Percentiles rank a stretch among this genome's conserved stretches.
These are phyloP conservation scores for Calliphora vomitoria DNA, from an alignment of 2,888 invertebrate species.

Conservation along the genomic window DNA sequence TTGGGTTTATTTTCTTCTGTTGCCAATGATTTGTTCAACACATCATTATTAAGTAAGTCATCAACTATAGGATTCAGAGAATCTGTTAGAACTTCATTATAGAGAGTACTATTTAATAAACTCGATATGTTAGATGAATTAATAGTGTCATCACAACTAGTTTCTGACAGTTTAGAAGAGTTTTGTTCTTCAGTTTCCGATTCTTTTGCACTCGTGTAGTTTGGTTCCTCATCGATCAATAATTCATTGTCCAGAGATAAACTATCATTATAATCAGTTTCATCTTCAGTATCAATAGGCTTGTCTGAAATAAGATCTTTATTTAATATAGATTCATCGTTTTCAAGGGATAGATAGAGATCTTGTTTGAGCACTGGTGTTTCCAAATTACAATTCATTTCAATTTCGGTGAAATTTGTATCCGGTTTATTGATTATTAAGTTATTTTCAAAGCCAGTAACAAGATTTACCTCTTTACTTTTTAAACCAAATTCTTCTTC, in stretches of 20 bases:
- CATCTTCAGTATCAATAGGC: background rate
- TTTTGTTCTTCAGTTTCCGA: background rate
- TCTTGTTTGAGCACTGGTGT: background rate
- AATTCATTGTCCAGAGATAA: slow-evolving; percentile 8
- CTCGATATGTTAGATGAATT: slow-evolving; percentile 39
- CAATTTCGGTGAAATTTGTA: too few relatives aligned
- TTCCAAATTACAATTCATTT: background rate
- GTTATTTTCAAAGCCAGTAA: background rate
- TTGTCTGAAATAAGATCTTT: background rate
- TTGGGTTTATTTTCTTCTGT: background rate
- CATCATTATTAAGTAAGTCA: slow-evolving; percentile 36
- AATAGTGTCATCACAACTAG: slow-evolving; percentile 4
- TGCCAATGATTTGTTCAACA: background rate
- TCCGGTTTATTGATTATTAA: background rate
- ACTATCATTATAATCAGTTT: slow-evolving; percentile 30
- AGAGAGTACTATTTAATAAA: slow-evolving; percentile 51
- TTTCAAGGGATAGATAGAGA: too few relatives aligned
- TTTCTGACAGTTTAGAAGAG: background rate
- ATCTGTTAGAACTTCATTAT: slow-evolving; percentile 60
- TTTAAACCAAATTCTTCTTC: background rate
- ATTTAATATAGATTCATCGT: background rate
- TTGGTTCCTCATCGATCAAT: slow-evolving; percentile 42
- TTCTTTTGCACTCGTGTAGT: background rate
- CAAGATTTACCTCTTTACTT: background rate
- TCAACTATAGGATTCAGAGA: slow-evolving; percentile 40